A percentile compares a stretch with the other conserved stretches of the same genome.
phyloP scores from a whole-genome alignment of 2,113 vertebrate genomes.

The Aptenodytes forsteri region DNA sequence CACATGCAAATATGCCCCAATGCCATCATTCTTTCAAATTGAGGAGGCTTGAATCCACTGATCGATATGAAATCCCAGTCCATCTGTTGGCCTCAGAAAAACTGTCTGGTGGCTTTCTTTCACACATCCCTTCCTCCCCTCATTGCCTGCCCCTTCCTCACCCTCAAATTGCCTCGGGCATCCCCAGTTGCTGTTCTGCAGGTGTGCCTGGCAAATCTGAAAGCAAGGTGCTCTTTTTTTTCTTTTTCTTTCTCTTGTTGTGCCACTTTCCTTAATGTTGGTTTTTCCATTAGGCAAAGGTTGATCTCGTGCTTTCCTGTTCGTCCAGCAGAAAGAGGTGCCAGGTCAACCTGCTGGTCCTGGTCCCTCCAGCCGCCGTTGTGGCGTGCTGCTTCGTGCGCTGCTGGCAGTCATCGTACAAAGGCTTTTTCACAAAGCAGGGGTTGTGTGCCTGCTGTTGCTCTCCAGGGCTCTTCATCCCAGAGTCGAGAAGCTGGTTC shows the following conservation, averaged over 20 bases:
- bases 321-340: neutral
- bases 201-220: neutral
- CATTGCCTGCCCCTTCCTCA: neutral
- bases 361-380: neutral
- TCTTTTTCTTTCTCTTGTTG: too few species aligned
- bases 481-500: neutral
- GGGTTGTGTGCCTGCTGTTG: accelerated
- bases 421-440: neutral
- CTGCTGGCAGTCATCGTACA: accelerated
- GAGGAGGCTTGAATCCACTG: neutral
- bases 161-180: accelerated
- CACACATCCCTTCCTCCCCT: accelerated
- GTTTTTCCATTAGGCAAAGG: neutral
- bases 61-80: neutral
- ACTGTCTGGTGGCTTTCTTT: neutral
- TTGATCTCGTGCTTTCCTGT: neutral
- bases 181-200: neutral
- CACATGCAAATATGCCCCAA: neutral
- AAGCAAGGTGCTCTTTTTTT: neutral
- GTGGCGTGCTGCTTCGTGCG: accelerated
- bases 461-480: neutral
- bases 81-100: neutral
- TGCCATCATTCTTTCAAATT: neutral
- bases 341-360: neutral
- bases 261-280: neutral